These are phyloP conservation scores for Centroberyx gerrardi DNA, from an alignment of 2,797 vertebrate species.

Conservation along the genomic window DNA sequence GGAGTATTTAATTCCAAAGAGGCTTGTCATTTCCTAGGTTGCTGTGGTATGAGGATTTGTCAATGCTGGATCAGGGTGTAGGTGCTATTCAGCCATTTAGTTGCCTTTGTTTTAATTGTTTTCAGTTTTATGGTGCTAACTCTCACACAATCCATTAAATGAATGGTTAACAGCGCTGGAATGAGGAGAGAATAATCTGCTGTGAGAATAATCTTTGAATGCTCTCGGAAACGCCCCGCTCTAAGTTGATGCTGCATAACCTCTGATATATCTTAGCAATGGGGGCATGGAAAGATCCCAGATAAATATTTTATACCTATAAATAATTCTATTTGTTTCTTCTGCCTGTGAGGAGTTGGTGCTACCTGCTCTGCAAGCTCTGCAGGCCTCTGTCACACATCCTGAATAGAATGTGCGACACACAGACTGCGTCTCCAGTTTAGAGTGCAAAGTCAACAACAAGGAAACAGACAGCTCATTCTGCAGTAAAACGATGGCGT, in stretches of 20 bases:
- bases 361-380: conserved; percentile 71
- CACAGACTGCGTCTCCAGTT: conserved; percentile 58
- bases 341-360: conserved; percentile 48
- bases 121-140: conserved; percentile 3
- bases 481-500: conserved; percentile 52
- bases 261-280: conserved; percentile 68
- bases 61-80: neutral
- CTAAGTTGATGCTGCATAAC: conserved; percentile 56
- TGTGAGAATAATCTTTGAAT: conserved; percentile 40
- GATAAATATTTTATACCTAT: conserved; percentile 84
- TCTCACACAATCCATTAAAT: conserved; percentile 35
- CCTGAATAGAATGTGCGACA: conserved; percentile 48
- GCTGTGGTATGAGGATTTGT: neutral
- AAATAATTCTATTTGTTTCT: conserved; percentile 85
- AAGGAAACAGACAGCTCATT: conserved; percentile 60
- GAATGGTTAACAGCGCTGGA: conserved; percentile 21
- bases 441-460: conserved; percentile 61
- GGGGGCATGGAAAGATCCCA: conserved; percentile 62
- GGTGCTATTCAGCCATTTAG: conserved; percentile 14
- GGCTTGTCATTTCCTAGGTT: neutral
- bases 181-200: conserved; percentile 34
- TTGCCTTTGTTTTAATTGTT: conserved; percentile 36
- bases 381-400: conserved; percentile 67
- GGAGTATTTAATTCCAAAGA: neutral
- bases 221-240: conserved; percentile 28